phyloP scores from a whole-genome alignment of 2,888 invertebrate species.

The Actias luna region DNA sequence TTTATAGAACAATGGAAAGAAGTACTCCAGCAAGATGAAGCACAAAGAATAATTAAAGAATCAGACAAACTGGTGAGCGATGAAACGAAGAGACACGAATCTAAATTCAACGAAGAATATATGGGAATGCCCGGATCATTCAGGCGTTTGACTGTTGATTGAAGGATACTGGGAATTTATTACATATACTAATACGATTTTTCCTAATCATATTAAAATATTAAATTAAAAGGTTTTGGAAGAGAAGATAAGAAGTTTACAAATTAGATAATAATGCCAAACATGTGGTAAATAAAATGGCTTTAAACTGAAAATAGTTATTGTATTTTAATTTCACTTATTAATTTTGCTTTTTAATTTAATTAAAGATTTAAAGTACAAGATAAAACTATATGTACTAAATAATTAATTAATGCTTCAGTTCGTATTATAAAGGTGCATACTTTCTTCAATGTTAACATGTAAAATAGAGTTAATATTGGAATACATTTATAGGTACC shows the following conservation, averaged over 20 bases:
- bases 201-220: neutral
- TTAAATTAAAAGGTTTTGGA: neutral
- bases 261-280: neutral
- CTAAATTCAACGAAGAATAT: conserved; percentile 67
- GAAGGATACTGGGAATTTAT: conserved; percentile 19
- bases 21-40: conserved; percentile 47
- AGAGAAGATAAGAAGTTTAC: neutral
- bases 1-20: conserved; percentile 65
- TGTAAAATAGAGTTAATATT: no score
- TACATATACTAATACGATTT: neutral
- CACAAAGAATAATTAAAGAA: conserved; percentile 43
- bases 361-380: no score
- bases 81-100: conserved; percentile 52
- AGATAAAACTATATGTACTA: no score
- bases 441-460: no score
- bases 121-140: conserved; percentile 74
- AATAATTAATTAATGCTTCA: no score
- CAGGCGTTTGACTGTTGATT: conserved; percentile 62
- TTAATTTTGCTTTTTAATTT: no score
- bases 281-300: neutral
- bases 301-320: neutral
- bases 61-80: conserved; percentile 56
- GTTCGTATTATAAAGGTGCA: no score
- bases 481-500: no score
- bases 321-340: neutral